These are phyloP conservation scores for Chymomyza caudatula DNA, from an alignment of 2,888 invertebrate genomes.

Conservation along the genomic window DNA sequence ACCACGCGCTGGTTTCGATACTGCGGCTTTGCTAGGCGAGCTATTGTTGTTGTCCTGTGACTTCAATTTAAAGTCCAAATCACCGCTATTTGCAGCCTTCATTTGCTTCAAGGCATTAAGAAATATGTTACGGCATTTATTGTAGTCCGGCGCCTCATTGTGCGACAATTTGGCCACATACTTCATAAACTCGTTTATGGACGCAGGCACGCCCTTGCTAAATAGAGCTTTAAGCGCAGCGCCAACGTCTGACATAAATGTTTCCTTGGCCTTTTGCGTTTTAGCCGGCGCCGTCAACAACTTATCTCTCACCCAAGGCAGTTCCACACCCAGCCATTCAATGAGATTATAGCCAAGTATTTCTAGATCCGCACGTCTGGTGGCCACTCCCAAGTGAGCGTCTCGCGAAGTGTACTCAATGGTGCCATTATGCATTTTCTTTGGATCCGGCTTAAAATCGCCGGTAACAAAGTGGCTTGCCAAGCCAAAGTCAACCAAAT, in stretches of 20 bases:
- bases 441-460: slow-evolving; percentile 91
- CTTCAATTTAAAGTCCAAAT: slow-evolving; percentile 78
- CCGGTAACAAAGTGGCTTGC: slow-evolving; percentile 87
- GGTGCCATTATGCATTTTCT: slow-evolving; percentile 97
- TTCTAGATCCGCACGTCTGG: slow-evolving; percentile 95
- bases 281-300: slow-evolving; percentile 80
- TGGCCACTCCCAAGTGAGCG: slow-evolving; percentile 93
- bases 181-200: slow-evolving; percentile 83
- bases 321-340: slow-evolving; percentile 89
- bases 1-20: neutral
- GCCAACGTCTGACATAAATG: slow-evolving; percentile 81
- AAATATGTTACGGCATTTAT: slow-evolving; percentile 84
- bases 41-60: slow-evolving; percentile 33
- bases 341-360: slow-evolving; percentile 95
- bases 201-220: slow-evolving; percentile 78
- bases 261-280: slow-evolving; percentile 85
- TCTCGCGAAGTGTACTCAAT: slow-evolving; percentile 97
- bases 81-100: slow-evolving; percentile 80
- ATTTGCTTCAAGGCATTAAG: slow-evolving; percentile 82
- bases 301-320: slow-evolving; percentile 89
- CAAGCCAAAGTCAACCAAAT: slow-evolving; percentile 95
- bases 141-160: slow-evolving; percentile 86
- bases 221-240: slow-evolving; percentile 65
- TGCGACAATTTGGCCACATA: slow-evolving; percentile 84
- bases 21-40: slow-evolving; percentile 20